Evolutionary conservation across 2,797 vertebrate genomes (phyloP), one percentile per base, ranked within the genome.

Genomic region (Falco columbarius): DNA sequence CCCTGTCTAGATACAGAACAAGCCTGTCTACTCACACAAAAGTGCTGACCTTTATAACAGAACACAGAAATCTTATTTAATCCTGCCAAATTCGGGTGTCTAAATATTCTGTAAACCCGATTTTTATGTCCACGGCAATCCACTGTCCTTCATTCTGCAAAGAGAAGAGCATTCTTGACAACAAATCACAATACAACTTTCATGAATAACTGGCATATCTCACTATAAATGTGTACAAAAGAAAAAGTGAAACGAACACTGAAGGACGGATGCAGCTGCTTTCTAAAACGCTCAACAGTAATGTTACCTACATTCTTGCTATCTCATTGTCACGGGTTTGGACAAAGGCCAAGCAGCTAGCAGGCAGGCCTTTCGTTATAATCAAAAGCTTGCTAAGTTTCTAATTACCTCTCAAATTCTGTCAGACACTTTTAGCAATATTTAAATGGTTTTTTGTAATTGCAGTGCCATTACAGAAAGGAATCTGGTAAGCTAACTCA

Each of bases 361-460:
- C 49, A 95, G 62, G 58, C 46, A 65, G 46, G 54, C 83, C 51
- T 84, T 70, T 81, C 89, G 49, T 74, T 61, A 89, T n/a, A 89
- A 91, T 72, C 52, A 74, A 79, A 92, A 83, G 82, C 72, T 94
- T 79, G 40, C 27, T 73, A 86, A 67, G 51, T 84, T 84, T 88
- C 82, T 75, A 95, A 90, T 85, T 77, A 85, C 65, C 36, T 62
- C 75, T 89, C 81, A 49, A 89, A 80, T 81, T 77, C 65, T 77
- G 71, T 26, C 71, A 92, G 52, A 77, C 10, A 30, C 44, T 90
- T 93, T 27, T 86, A 40, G 63, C 71, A 93, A 61, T 47, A 88
- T 89, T 86, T 14, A 89, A 93, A 81, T 32, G 26, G 14, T 62
- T 47, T 82, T 81, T 54, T 65, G 14, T 24, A 80, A 95, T 67